phyloP scores from a whole-genome alignment of 2,888 invertebrate genomes.

The Tipula vernalis region DNA sequence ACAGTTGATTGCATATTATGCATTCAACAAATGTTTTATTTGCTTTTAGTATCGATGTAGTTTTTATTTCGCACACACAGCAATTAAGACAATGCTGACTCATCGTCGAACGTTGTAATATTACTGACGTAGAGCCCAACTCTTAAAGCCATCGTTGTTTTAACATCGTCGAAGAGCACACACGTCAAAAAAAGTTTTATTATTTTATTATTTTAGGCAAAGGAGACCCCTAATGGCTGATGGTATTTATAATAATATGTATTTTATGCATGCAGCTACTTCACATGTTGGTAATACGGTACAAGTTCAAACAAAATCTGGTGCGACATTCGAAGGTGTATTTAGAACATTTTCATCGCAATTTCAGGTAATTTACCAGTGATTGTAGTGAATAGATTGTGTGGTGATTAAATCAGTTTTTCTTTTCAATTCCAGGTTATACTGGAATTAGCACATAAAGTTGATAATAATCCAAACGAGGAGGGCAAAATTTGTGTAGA shows the following conservation, averaged over 20 bases:
- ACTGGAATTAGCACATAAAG: conserved; percentile 72
- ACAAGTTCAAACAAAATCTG: conserved; percentile 71
- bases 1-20: background rate
- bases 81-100: background rate
- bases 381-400: conserved; percentile 6
- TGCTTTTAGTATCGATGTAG: background rate
- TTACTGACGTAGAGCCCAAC: background rate
- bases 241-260: conserved; percentile 80
- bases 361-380: conserved; percentile 52
- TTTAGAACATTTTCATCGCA: conserved; percentile 80
- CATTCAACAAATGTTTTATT: background rate
- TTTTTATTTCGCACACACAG: background rate
- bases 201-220: conserved; percentile 15
- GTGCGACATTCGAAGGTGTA: conserved; percentile 77
- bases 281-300: conserved; percentile 74
- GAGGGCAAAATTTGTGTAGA: conserved; percentile 46
- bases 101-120: background rate
- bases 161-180: background rate
- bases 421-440: conserved; percentile 41
- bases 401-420: background rate
- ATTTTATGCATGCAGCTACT: conserved; percentile 81
- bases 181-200: background rate
- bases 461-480: conserved; percentile 12
- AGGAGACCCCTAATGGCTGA: conserved; percentile 58
- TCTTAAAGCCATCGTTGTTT: background rate